Percentiles rank a stretch among this genome's conserved stretches.
Evolutionary conservation across 2,888 invertebrate genomes (phyloP).

Genomic region (Netelia inedita): DNA sequence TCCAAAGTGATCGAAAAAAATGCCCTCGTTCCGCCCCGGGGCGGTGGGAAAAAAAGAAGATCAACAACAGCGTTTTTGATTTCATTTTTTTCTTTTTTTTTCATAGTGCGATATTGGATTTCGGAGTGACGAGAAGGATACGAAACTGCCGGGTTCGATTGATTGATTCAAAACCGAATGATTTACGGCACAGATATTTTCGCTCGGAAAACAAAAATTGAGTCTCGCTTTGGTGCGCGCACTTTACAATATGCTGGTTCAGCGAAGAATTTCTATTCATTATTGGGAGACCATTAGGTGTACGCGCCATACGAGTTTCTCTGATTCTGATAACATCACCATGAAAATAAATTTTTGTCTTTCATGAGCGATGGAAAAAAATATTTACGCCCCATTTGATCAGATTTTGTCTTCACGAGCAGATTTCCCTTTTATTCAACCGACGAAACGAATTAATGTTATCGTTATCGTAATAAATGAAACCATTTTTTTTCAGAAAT

Average conservation of each 20-base stretch:
- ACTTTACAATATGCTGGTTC: slow-evolving; percentile 21
- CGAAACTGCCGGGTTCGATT: slow-evolving; percentile 21
- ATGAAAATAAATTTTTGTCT: too few species aligned
- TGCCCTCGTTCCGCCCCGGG: slow-evolving; percentile 1
- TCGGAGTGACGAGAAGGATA: slow-evolving; percentile 35
- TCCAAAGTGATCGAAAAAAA: slow-evolving; percentile 20
- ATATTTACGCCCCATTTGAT: too few species aligned
- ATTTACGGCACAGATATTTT: slow-evolving; percentile 49
- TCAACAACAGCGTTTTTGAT: slow-evolving; percentile 30
- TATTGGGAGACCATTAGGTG: slow-evolving; percentile 20
- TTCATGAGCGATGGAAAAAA: too few species aligned
- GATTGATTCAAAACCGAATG: slow-evolving; percentile 57
- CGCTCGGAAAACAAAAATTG: slow-evolving; percentile 35
- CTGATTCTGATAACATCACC: not conserved
- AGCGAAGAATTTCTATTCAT: slow-evolving; percentile 33
- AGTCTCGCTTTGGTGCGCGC: slow-evolving; percentile 42
- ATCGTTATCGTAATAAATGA: slow-evolving; percentile 9
- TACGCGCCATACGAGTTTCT: slow-evolving; percentile 24
- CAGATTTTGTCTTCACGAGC: too few species aligned
- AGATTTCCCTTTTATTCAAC: too few species aligned
- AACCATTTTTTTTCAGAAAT: slow-evolving; percentile 86
- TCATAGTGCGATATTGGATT: slow-evolving; percentile 51
- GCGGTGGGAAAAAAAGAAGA: slow-evolving; percentile 20
- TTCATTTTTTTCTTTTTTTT: slow-evolving; percentile 38
- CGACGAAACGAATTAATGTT: too few species aligned